These are phyloP conservation scores for Trichopria drosophilae DNA, from an alignment of 2,888 invertebrate genomes.

Conservation along the genomic window DNA sequence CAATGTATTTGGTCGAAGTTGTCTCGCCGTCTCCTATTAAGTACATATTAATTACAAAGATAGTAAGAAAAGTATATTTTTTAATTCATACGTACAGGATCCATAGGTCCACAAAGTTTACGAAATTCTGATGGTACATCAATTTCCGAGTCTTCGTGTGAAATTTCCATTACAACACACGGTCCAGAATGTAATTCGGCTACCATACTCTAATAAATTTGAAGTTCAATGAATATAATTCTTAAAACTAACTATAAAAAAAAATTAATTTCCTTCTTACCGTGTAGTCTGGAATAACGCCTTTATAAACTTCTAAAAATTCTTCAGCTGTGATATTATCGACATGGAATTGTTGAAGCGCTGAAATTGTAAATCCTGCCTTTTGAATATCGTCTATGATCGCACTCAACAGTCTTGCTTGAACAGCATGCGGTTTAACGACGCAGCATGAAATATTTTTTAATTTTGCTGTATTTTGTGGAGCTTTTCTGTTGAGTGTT, in stretches of 20 bases:
- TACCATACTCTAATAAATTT: slow-evolving; percentile 71
- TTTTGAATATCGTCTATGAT: slow-evolving; percentile 75
- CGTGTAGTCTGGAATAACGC: slow-evolving; percentile 77
- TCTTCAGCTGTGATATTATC: slow-evolving; percentile 84
- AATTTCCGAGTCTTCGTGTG: slow-evolving; percentile 63
- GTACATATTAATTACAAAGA: slow-evolving; percentile 7
- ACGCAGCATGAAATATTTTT: slow-evolving; percentile 78
- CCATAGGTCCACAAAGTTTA: slow-evolving; percentile 82
- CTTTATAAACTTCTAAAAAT: slow-evolving; percentile 91
- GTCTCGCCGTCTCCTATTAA: slow-evolving; percentile 77
- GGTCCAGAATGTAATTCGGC: slow-evolving; percentile 82
- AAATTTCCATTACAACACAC: slow-evolving; percentile 83
- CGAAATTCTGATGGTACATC: slow-evolving; percentile 75
- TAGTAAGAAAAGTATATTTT: slow-evolving; percentile 15
- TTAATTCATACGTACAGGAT: slow-evolving; percentile 70
- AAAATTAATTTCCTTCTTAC: slow-evolving; percentile 55
- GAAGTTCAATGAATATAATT: not conserved
- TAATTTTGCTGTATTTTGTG: slow-evolving; percentile 63
- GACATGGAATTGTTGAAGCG: slow-evolving; percentile 77
- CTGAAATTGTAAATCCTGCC: slow-evolving; percentile 77
- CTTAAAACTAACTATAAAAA: slow-evolving; percentile 2
- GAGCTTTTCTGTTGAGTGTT: slow-evolving; percentile 53
- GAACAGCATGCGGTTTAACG: slow-evolving; percentile 87
- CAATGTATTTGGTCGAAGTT: slow-evolving; percentile 80
- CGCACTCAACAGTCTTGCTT: slow-evolving; percentile 69